Evolutionary conservation across 1,140 invertebrate species (phyloP), one percentile per base, ranked within the genome.

Genomic region (Muscidifurax raptorellus): DNA sequence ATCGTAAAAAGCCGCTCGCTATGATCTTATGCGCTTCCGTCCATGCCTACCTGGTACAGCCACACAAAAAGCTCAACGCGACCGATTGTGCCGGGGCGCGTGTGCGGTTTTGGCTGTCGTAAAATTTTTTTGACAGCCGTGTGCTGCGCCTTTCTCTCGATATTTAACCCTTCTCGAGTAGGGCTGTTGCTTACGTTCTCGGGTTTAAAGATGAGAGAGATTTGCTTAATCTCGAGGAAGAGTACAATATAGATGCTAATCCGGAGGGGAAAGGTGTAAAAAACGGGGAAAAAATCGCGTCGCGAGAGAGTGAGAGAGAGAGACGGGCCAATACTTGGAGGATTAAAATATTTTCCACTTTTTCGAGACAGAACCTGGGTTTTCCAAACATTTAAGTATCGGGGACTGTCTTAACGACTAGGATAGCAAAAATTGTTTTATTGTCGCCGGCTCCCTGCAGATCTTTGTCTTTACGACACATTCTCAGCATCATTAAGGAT

Each of bases 231-330:
- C 74, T 83, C 40, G 36, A 67, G 66, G 2, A 15, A 40, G 0
- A 12, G 9, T 7, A 13, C 9, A 12, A 77, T 80, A 64, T 4
- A 64, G 79, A 81, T 87, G 36, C 28, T 76, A 69, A 74, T 85
- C 83, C 66, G 83, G 27, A 47, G 22, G 18, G 30, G 30, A 59
- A 7, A 22, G 18, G 36, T 7, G 52, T 22, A 77, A 77, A 83
- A 83, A 83, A 83, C 52, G 13, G 30, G 25, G 72, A 74, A 80
- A 84, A 84, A 79, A 84, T 71, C 18, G 76, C 40, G 72, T 64
- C 30, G 25, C 12, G 59, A 28, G n/a, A n/a, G n/a, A n/a, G n/a
- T n/a, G n/a, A n/a, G n/a, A n/a, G n/a, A n/a, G n/a, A n/a, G n/a
- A n/a, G n/a, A n/a, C n/a, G n/a, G n/a, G n/a, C n/a, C n/a, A n/a